Evolutionary conservation across 2,888 invertebrate species (phyloP).

Genomic region (Pyrocoelia pectoralis): DNA sequence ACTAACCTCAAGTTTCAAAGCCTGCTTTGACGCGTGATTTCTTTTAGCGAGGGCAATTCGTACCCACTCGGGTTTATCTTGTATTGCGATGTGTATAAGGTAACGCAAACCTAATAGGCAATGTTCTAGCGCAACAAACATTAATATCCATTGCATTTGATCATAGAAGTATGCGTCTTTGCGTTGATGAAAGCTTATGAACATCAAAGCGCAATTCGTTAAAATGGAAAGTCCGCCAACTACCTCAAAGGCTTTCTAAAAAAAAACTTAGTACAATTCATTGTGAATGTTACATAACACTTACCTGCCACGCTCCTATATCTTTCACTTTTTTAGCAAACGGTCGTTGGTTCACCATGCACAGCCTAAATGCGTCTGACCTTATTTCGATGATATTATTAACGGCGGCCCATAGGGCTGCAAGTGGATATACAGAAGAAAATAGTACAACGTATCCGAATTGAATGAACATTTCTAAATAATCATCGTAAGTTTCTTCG

Average conservation of each 20-base stretch:
- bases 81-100: slow-evolving; percentile 71
- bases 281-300: slow-evolving; percentile 35
- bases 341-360: slow-evolving; percentile 73
- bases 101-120: slow-evolving; percentile 70
- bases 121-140: slow-evolving; percentile 76
- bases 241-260: slow-evolving; percentile 70
- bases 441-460: slow-evolving; percentile 82
- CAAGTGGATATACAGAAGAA: slow-evolving; percentile 79
- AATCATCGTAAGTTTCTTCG: slow-evolving; percentile 80
- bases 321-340: slow-evolving; percentile 71
- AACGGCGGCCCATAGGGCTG: slow-evolving; percentile 75
- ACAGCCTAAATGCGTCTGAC: slow-evolving; percentile 78
- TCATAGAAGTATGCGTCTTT: slow-evolving; percentile 44
- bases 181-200: slow-evolving; percentile 71
- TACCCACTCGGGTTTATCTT: slow-evolving; percentile 75
- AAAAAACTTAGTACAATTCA: slow-evolving; percentile 13
- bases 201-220: slow-evolving; percentile 78
- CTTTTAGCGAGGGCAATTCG: slow-evolving; percentile 68
- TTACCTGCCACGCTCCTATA: slow-evolving; percentile 81
- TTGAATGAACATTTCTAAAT: slow-evolving; percentile 80
- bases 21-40: slow-evolving; percentile 69
- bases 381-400: slow-evolving; percentile 80
- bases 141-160: slow-evolving; percentile 63
- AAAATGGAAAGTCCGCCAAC: slow-evolving; percentile 74
- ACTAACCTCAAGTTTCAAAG: slow-evolving; percentile 66